A percentile compares a stretch with the other conserved stretches of the same genome.
Evolutionary conservation across 2,113 vertebrate species (phyloP).

Genomic region (Ivindomyrus marchei): DNA sequence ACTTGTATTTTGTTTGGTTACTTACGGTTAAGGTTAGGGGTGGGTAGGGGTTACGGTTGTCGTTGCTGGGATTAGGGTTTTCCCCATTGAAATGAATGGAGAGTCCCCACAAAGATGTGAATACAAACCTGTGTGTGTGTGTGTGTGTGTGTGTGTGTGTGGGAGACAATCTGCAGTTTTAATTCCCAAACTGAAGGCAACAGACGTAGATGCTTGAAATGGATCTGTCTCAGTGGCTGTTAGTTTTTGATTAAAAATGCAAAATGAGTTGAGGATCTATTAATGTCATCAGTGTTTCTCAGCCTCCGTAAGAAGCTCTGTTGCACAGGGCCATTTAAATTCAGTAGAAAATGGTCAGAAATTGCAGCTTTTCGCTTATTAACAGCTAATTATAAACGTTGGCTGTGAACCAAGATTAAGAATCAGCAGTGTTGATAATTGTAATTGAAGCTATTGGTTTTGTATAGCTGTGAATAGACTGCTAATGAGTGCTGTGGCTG

Average conservation of each 20-base stretch:
- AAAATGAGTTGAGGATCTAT: background rate
- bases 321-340: background rate
- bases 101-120: too few relatives aligned
- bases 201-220: background rate
- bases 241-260: constrained; percentile 3
- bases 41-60: background rate
- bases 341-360: background rate
- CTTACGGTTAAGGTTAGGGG: background rate
- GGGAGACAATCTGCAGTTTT: background rate
- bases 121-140: background rate
- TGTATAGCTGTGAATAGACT: background rate
- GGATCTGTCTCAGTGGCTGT: background rate
- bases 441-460: background rate
- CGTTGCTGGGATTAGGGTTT: too few relatives aligned
- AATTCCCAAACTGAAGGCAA: background rate
- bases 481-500: background rate
- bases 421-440: constrained; percentile 1
- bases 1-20: background rate
- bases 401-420: constrained; percentile 6
- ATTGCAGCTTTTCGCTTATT: background rate
- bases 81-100: too few relatives aligned
- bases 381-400: background rate
- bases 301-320: background rate
- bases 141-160: background rate
- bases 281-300: background rate